Evolutionary conservation across 2,797 vertebrate genomes (phyloP).

Genomic region (Tauraco hartlaubi): DNA sequence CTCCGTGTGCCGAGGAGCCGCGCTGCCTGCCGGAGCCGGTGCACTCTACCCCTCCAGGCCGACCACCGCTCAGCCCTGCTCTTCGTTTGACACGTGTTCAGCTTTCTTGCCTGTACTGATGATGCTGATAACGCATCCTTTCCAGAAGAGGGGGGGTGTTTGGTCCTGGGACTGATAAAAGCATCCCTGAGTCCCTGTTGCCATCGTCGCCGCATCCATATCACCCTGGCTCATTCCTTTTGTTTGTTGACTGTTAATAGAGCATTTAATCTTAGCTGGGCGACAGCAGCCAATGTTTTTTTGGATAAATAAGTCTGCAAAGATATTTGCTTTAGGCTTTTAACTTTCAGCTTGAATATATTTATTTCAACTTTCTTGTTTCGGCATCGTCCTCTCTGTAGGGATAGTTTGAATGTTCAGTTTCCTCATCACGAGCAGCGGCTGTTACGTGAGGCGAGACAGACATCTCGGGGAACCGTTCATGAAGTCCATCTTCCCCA

Average conservation of each 20-base stretch:
- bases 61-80: not conserved
- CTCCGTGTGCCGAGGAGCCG: not conserved
- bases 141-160: not conserved
- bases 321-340: constrained; percentile 38
- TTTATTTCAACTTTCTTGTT: constrained; percentile 15
- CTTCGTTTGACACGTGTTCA: not conserved
- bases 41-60: not conserved
- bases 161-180: not conserved
- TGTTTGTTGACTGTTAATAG: not conserved
- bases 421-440: not conserved
- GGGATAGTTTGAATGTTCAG: not conserved
- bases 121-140: not conserved
- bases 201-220: not conserved
- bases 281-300: not conserved
- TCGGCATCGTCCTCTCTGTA: not conserved
- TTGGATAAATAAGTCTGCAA: constrained; percentile 24
- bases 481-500: not conserved
- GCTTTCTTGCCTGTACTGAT: not conserved
- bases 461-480: not conserved
- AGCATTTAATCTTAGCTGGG: constrained; percentile 5
- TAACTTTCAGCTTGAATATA: not conserved
- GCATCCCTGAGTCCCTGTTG: not conserved
- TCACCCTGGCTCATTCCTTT: not conserved
- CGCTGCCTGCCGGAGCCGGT: not conserved
- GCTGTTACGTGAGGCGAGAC: not conserved